phyloP scores from a whole-genome alignment of 2,113 vertebrate species.

The Romanogobio albipinnatus region DNA sequence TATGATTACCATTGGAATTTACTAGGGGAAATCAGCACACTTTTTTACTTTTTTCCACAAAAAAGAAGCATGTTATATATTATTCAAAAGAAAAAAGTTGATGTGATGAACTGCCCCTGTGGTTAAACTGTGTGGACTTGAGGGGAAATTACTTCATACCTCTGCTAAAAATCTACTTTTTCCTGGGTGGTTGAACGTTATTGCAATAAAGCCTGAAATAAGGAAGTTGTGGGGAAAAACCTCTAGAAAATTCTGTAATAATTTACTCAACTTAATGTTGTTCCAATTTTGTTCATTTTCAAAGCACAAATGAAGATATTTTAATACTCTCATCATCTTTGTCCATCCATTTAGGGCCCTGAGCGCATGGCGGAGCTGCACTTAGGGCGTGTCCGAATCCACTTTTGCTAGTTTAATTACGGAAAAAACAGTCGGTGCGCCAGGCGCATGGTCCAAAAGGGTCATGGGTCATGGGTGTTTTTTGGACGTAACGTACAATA shows the following conservation, averaged over 20 bases:
- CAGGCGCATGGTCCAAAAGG: too few species aligned
- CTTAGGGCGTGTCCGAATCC: too few species aligned
- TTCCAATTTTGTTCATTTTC: neutral
- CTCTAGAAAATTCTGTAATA: neutral
- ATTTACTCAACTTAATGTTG: neutral
- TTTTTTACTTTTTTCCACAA: neutral
- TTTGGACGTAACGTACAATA: too few species aligned
- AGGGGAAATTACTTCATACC: constrained; percentile 5
- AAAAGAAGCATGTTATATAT: neutral
- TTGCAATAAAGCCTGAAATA: neutral
- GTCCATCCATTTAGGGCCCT: neutral
- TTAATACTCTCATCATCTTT: neutral
- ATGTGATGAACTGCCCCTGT: neutral
- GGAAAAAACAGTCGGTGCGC: too few species aligned
- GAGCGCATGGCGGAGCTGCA: too few species aligned
- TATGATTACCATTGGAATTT: neutral
- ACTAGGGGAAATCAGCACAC: neutral
- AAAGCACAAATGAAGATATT: neutral
- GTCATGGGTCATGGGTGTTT: too few species aligned
- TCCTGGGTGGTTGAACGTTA: neutral
- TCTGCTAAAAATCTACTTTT: neutral
- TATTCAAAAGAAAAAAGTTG: neutral
- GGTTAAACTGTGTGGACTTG: neutral
- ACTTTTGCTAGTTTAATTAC: too few species aligned
- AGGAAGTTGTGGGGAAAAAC: neutral